Base-by-base conservation (phyloP, 92 coral and sea anemone genomes). In the Umimayanthus kanabou region DNA sequence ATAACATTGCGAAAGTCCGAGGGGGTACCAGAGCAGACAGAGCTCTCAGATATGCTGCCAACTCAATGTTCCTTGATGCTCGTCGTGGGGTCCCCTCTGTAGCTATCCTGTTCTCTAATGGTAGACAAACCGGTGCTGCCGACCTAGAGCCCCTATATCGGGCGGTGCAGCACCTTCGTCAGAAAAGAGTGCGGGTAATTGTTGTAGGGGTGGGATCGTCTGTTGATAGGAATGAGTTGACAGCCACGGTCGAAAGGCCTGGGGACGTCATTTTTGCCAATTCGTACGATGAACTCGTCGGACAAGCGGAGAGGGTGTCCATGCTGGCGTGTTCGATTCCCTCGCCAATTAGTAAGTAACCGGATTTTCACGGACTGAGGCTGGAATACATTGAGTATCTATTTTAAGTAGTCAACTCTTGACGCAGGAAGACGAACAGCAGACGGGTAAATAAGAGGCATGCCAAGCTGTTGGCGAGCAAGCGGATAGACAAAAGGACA, bases 21-120 rank as follows among this genome's bases (percentile, higher is more conserved):
- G 91, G 95, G 18, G 80, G 84, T 79, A 95, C 97, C 20, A 89
- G 98, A 61, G 92, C 93, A 18, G 98, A 93, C 49, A 90, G 83
- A 81, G 99, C 98, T 70, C 92, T 97, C 43, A 90, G 91, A 15
- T 90, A 75, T 87, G 99, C 97, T 42, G 94, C 98, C 13, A 53
- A 81, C 22, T 76, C 91, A 9, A 73, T 95, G 47, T 95, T 91
- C 77, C 76, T 75, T 61, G 89, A 90, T 33, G 90, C 95, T 26
- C 94, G 99, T 16, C 75, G 85, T 33, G 93, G 90, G 39, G 92
- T 89, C 82, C 94, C 89, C 7, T 86, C 95, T n/a, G 88, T 97
- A 76, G 97, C 96, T 55, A 88, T 97, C 69, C 91, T 97, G 16
- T 88, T 97, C 91, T 95, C 98, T 7, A 95, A 95, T 76, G 95